Evolutionary conservation across 2,888 invertebrate species (phyloP).

Genomic region (Dermolepida albohirtum): DNA sequence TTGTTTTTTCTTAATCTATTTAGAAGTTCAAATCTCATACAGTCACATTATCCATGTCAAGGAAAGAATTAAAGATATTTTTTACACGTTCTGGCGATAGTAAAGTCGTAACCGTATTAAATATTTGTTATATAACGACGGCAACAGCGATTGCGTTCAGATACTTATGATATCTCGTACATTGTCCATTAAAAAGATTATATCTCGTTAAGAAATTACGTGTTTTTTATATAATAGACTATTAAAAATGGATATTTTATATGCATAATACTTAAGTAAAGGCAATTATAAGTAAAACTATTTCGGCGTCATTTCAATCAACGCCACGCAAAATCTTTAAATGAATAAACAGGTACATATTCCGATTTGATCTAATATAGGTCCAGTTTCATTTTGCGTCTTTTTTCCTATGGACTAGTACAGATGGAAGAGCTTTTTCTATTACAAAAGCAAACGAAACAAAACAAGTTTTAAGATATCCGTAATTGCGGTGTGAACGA

Average conservation of each 20-base stretch:
- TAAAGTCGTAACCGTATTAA: constrained; percentile 28
- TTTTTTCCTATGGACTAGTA: too few relatives aligned
- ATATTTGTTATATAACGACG: constrained; percentile 24
- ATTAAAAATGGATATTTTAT: not conserved
- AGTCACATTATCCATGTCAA: constrained; percentile 31
- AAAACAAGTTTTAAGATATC: too few relatives aligned
- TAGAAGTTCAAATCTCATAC: constrained; percentile 6
- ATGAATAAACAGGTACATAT: too few relatives aligned
- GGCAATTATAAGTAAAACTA: too few relatives aligned
- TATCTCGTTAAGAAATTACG: not conserved
- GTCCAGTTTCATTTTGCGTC: too few relatives aligned
- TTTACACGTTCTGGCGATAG: constrained; percentile 17
- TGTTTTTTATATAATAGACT: constrained; percentile 8
- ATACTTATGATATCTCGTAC: not conserved
- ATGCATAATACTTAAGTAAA: not conserved
- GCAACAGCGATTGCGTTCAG: not conserved
- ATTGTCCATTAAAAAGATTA: constrained; percentile 17
- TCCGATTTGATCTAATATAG: too few relatives aligned
- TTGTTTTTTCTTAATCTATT: constrained; percentile 16
- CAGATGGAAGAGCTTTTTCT: too few relatives aligned
- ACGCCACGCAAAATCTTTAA: too few relatives aligned
- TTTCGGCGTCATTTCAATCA: too few relatives aligned
- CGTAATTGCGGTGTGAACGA: too few relatives aligned
- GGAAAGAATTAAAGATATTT: constrained; percentile 18
- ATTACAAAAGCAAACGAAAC: too few relatives aligned